Evolutionary conservation across 2,113 vertebrate species (phyloP).

Genomic region (Callocephalon fimbriatum): DNA sequence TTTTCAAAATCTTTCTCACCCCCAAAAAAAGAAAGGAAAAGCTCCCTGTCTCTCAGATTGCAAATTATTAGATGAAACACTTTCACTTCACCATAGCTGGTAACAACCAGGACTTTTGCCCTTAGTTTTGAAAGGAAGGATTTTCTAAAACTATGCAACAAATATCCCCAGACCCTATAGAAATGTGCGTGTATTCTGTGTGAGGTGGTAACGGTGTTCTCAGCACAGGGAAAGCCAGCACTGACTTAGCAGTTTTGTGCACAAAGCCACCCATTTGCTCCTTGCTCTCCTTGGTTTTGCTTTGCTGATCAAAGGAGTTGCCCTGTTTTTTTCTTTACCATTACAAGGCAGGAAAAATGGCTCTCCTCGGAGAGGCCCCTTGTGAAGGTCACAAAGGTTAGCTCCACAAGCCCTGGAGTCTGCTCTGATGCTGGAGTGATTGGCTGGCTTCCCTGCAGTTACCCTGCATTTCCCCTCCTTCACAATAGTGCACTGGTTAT

Average conservation of each 20-base stretch:
- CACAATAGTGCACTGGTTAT: constrained; percentile 70
- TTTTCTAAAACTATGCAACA: neutral
- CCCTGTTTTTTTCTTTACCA: constrained; percentile 82
- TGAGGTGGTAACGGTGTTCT: neutral
- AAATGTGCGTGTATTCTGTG: neutral
- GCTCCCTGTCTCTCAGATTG: neutral
- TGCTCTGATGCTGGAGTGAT: constrained; percentile 74
- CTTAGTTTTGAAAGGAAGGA: neutral
- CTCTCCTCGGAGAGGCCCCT: constrained; percentile 80
- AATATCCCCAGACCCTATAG: neutral
- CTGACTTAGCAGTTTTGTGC: constrained; percentile 84
- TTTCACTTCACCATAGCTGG: neutral
- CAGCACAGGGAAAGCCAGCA: neutral
- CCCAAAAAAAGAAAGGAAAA: neutral
- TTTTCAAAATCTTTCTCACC: neutral
- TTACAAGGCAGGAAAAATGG: constrained; percentile 82
- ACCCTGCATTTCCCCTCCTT: constrained; percentile 79
- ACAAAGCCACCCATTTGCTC: constrained; percentile 85
- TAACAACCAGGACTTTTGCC: neutral
- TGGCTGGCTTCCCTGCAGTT: constrained; percentile 80
- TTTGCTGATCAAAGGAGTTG: constrained; percentile 91
- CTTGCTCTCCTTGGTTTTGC: constrained; percentile 89
- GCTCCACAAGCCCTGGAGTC: constrained; percentile 57
- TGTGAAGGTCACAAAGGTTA: constrained; percentile 80
- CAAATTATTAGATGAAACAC: neutral